Evolutionary conservation across 1,140 invertebrate genomes (phyloP), one percentile per base, ranked within the genome.

Genomic region (Lepidurus apus): DNA sequence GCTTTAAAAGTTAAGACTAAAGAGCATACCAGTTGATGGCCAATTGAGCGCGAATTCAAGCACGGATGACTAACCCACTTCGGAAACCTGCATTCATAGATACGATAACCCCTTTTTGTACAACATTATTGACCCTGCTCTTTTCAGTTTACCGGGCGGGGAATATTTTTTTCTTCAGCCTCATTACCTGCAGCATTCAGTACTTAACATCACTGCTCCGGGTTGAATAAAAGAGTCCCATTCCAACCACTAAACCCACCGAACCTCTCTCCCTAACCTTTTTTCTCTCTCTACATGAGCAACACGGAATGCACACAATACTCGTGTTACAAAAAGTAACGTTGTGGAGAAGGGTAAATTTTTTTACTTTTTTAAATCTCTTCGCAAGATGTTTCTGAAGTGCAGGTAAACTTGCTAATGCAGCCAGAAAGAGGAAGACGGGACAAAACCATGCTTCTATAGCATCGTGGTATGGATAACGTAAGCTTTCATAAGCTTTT

Each of bases 401-500:
- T 21, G 21, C 53, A 65, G 53, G 21, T 65, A 65, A 65, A 65
- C 53, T 65, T 65, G 53, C 34, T 34, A 65, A 65, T n/a, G 13
- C 53, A 13, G 53, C 8, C 6, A 21, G 21, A 9, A 21, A 65
- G 53, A 13, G 53, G 53, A 65, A 65, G 17, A n/a, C 21, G 21
- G 53, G 53, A 65, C 21, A 65, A 34, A 34, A 65, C 21, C 17
- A 65, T 7, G 53, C 53, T 65, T 65, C 17, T 65, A 65, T 21
- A 65, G 53, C 53, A 65, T 13, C 21, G 0, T 65, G n/a, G 21
- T n/a, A 65, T 65, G 53, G 53, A 65, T 65, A 65, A 65, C 53
- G 53, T 21, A 65, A 65, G 53, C 21, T 65, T 65, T 65, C 53
- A 65, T 65, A 65, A 65, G 53, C 17, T 21, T 65, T 65, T 65